Base-by-base conservation (phyloP, 2,113 vertebrate genomes). In the Formicarius rufipectus region DNA sequence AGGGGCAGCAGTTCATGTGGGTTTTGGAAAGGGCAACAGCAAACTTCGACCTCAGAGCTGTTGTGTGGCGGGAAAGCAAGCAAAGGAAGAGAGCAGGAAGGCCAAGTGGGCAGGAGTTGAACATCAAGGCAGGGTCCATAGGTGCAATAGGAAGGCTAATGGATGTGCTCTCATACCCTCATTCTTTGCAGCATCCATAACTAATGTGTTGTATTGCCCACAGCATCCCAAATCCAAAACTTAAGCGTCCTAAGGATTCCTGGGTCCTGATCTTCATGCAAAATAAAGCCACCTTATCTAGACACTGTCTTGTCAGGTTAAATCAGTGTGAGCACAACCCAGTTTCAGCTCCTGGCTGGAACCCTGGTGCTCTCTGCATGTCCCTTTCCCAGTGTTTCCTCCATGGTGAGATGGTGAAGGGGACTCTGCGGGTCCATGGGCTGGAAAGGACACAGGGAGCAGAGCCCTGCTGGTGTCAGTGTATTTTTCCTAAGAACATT, bases 311-410 rank as follows among this genome's bases (percentile, higher is more conserved):
- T 58, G 31, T 20, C 22, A n/a, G 28, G 14, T 58, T 66, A 69
- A 30, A 21, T 21, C 23, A 79, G 17, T 58, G 33, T 9, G 28
- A 89, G 10, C 37, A 35, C n/a, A 56, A 45, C n/a, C 7, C 40
- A 53, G 9, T 58, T 53, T 55, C 50, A 81, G 8, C 4, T 27
- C 17, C 20, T 52, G 24, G 4, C 6, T 44, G 39, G 63, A 67
- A 50, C n/a, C 10, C 8, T 37, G 45, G 5, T 45, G 40, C 2
- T 56, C 24, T 45, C 74, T 89, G 55, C 30, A 67, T 0, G 0
- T 25, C 62, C 23, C 39, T 47, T 66, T 35, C 11, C 55, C 62
- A 55, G 49, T 14, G 67, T 27, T 27, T 78, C 33, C 81, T 60
- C 30, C 24, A 8, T 35, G 45, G 8, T 11, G 33, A 56, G 45